Evolutionary conservation across 2,888 invertebrate species (phyloP).

Genomic region (Priocnemis perturbator): DNA sequence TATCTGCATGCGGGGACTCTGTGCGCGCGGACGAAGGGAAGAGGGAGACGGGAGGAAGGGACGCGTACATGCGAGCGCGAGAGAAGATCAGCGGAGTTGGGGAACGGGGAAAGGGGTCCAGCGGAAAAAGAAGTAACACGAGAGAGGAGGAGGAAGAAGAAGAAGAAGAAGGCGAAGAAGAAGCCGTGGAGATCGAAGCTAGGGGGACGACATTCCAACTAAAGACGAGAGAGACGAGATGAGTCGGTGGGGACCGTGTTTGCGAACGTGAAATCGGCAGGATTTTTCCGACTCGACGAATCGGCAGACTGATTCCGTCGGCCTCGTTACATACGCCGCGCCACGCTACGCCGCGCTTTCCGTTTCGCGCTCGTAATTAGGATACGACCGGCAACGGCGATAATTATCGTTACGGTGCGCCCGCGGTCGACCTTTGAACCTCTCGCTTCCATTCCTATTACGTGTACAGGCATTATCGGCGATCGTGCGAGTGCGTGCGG

Average conservation of each 20-base stretch:
- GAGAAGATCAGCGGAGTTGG: slow-evolving; percentile 10
- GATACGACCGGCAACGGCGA: slow-evolving; percentile 3
- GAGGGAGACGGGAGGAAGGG: slow-evolving; percentile 28
- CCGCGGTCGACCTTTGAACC: slow-evolving; percentile 4
- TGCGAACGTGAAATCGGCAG: neutral
- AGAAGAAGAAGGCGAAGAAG: slow-evolving; percentile 30
- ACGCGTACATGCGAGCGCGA: slow-evolving; percentile 21
- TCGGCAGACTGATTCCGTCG: neutral
- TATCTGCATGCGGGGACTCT: slow-evolving; percentile 53
- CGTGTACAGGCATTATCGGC: slow-evolving; percentile 2
- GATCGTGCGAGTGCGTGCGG: slow-evolving; percentile 3
- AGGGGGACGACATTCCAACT: slow-evolving; percentile 59
- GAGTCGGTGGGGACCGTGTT: no score
- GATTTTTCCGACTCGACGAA: neutral
- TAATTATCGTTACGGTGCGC: slow-evolving; percentile 1
- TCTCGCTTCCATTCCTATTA: slow-evolving; percentile 3
- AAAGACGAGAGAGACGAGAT: slow-evolving; percentile 43
- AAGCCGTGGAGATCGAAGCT: slow-evolving; percentile 51
- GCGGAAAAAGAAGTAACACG: slow-evolving; percentile 33
- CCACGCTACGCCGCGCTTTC: neutral
- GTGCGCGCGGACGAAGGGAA: slow-evolving; percentile 47
- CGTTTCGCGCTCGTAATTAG: neutral
- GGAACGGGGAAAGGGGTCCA: slow-evolving; percentile 7
- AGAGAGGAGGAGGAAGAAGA: slow-evolving; percentile 29
- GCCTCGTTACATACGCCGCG: no score